Percentiles rank a stretch among this genome's conserved stretches.
These are phyloP conservation scores for Tupaia chinensis DNA, from an alignment of 2,113 vertebrate genomes.

Conservation along the genomic window DNA sequence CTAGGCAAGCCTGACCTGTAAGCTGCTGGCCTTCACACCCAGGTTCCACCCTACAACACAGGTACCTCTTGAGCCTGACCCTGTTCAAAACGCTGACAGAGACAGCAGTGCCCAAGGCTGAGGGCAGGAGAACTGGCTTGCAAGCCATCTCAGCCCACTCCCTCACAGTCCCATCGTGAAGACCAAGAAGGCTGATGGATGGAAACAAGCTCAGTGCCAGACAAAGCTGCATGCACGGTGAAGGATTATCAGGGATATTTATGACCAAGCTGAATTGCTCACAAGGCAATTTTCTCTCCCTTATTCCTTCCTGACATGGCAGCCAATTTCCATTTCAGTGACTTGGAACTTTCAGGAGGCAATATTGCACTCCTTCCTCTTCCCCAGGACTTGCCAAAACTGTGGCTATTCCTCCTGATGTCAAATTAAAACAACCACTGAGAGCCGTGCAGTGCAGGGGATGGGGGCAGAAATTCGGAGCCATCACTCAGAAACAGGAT, in stretches of 20 bases:
- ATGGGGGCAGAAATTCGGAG: neutral
- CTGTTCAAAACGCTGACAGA: neutral
- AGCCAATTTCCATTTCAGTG: constrained; percentile 67
- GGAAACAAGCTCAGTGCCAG: neutral
- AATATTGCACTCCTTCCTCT: neutral
- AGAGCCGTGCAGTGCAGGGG: neutral
- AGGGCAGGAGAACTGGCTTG: neutral
- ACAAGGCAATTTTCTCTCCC: constrained; percentile 67
- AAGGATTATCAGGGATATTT: constrained; percentile 62
- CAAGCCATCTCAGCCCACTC: neutral
- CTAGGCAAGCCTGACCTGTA: neutral
- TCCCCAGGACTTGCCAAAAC: constrained; percentile 14
- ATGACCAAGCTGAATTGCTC: constrained; percentile 54
- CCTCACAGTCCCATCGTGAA: neutral
- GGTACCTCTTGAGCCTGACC: neutral
- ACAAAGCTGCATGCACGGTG: neutral
- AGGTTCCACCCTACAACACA: neutral
- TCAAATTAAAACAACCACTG: constrained; percentile 46
- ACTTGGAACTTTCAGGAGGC: constrained; percentile 42
- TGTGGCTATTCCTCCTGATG: neutral
- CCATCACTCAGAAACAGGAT: neutral
- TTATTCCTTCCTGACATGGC: constrained; percentile 64
- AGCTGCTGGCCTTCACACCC: no score
- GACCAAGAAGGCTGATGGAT: neutral
- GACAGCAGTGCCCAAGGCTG: neutral